Evolutionary conservation across 2,113 vertebrate species (phyloP).

Genomic region (Heptranchias perlo): DNA sequence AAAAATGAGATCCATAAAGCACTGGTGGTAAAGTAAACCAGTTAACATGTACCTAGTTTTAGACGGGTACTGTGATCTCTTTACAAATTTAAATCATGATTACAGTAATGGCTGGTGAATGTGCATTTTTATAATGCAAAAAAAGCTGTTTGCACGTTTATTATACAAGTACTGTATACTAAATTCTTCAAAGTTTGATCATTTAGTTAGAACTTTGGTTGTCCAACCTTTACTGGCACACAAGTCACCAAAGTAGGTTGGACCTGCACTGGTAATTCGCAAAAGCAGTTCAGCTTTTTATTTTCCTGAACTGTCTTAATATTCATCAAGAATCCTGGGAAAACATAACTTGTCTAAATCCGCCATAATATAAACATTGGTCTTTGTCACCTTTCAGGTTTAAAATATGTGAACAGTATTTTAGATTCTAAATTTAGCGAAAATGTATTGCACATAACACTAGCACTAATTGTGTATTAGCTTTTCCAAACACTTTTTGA

Average conservation of each 20-base stretch:
- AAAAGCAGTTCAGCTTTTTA: background rate
- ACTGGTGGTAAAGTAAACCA: background rate
- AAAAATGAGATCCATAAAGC: background rate
- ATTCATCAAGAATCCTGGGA: background rate
- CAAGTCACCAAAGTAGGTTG: background rate
- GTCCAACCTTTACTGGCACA: background rate
- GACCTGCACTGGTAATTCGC: background rate
- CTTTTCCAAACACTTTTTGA: background rate
- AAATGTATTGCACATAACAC: background rate
- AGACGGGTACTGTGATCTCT: background rate
- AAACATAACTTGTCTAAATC: background rate
- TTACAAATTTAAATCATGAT: conserved; percentile 10
- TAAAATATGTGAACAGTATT: background rate
- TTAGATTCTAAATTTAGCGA: conserved; percentile 7
- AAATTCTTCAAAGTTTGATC: conserved; percentile 30
- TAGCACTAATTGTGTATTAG: background rate
- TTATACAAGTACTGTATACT: conserved; percentile 36
- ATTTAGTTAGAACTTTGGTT: conserved; percentile 8
- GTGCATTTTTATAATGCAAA: conserved; percentile 24
- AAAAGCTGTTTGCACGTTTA: background rate
- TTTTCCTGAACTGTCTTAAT: background rate
- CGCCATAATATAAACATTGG: background rate
- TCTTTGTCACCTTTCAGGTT: background rate
- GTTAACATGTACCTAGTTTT: background rate
- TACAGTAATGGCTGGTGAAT: conserved; percentile 23